These are phyloP conservation scores for Chironomus striatipennis DNA, from an alignment of 1,140 invertebrate species.

Conservation along the genomic window DNA sequence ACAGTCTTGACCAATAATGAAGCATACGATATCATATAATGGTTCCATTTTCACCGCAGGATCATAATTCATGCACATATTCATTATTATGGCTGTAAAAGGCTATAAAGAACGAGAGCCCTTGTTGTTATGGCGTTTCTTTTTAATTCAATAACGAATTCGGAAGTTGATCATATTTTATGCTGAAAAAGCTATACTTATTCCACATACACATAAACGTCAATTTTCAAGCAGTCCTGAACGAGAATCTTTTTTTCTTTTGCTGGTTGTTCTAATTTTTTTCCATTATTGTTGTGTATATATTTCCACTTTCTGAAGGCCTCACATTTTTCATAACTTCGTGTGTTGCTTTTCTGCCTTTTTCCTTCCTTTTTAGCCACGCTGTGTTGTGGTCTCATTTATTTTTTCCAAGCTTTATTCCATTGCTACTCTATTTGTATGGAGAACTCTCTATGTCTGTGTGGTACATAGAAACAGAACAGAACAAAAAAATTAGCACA, in stretches of 20 bases:
- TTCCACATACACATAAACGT: neutral
- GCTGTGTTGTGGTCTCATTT: neutral
- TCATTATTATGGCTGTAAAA: neutral
- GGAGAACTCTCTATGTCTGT: neutral
- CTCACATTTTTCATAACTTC: conserved; percentile 11
- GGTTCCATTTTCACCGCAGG: neutral
- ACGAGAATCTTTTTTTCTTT: neutral
- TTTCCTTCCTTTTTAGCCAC: neutral
- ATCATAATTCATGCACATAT: conserved; percentile 2
- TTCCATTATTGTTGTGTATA: neutral
- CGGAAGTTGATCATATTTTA: conserved; percentile 20
- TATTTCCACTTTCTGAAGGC: neutral
- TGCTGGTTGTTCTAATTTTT: conserved; percentile 3
- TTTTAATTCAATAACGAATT: conserved; percentile 12
- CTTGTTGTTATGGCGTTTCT: neutral
- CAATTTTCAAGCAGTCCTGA: too few species aligned
- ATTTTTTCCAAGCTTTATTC: neutral
- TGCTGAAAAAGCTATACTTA: conserved; percentile 4
- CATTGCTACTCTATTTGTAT: neutral
- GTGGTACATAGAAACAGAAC: neutral
- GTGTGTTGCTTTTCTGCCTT: neutral
- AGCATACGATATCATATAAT: neutral
- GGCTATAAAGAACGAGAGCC: neutral
- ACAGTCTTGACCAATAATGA: too few species aligned
- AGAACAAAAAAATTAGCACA: conserved; percentile 11